Evolutionary conservation across 2,797 vertebrate species (phyloP), one percentile per base, ranked within the genome.

Genomic region (Galaxias olidus): DNA sequence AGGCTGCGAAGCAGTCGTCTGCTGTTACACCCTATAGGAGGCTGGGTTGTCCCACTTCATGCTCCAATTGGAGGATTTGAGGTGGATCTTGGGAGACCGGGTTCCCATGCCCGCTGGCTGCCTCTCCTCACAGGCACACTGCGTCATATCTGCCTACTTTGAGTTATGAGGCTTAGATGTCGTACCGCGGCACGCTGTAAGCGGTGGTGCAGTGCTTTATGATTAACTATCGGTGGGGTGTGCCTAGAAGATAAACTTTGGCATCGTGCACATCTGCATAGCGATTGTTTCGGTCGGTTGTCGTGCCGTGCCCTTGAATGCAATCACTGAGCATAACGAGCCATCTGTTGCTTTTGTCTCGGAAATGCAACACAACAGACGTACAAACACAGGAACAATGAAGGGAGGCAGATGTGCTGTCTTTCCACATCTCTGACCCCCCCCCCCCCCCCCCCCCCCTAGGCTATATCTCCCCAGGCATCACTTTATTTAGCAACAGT

Each of bases 21-120:
- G 54, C 52, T 71, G 66, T 46, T 69, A 68, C 74, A 61, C 11
- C 50, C 64, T 66, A 69, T 14, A 40, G 17, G 15, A 57, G 43
- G 63, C 69, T 51, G 67, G 60, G 54, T 70, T 49, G 71, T 68
- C 66, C 71, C 66, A 77, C 67, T 83, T 76, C 11, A 15, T 69
- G 53, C 80, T 62, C 71, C 59, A 77, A 75, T 86, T 79, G 83
- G 81, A 45, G 77, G 82, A 83, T 85, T 79, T 83, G 66, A 62
- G 75, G 76, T 79, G 60, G 69, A 55, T 72, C 69, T 74, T 30
- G 30, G 41, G 65, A 70, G 72, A 68, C 75, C 41, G 61, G 1
- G 46, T 69, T 85, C 66, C 66, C 58, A 71, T 69, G 68, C 62
- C 75, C 63, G 61, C 64, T 68, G 76, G 69, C 81, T 77, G 57